Evolutionary conservation across 2,113 vertebrate genomes (phyloP).

Genomic region (Laticauda colubrina): DNA sequence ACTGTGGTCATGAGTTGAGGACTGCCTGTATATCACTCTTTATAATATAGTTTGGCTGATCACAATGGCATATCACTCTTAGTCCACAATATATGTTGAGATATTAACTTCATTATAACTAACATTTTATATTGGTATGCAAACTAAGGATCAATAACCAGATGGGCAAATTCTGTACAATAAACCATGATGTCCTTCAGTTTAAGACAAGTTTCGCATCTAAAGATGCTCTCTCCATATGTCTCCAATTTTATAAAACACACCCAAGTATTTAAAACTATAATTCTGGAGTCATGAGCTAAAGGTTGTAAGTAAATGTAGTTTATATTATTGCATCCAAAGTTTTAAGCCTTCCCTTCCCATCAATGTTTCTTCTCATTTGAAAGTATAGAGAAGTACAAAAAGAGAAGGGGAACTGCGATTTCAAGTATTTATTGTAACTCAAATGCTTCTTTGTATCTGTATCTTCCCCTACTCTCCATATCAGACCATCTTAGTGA

Average conservation of each 20-base stretch:
- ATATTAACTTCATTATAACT: neutral
- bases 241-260: neutral
- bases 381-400: neutral
- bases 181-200: neutral
- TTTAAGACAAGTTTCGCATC: neutral
- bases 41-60: neutral
- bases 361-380: neutral
- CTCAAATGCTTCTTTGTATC: neutral
- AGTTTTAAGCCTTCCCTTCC: neutral
- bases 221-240: neutral
- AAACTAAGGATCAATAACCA: neutral
- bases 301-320: neutral
- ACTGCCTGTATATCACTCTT: neutral
- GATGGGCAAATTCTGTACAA: neutral
- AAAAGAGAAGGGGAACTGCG: neutral
- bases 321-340: neutral
- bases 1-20: too few relatives aligned
- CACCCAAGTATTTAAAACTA: neutral
- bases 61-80: neutral
- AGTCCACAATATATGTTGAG: neutral
- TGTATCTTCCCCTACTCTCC: neutral
- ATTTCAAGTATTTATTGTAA: neutral
- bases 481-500: neutral
- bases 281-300: neutral
- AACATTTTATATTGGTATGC: neutral